Evolutionary conservation across 1,140 invertebrate species (phyloP).

Genomic region (Cylas formicarius): DNA sequence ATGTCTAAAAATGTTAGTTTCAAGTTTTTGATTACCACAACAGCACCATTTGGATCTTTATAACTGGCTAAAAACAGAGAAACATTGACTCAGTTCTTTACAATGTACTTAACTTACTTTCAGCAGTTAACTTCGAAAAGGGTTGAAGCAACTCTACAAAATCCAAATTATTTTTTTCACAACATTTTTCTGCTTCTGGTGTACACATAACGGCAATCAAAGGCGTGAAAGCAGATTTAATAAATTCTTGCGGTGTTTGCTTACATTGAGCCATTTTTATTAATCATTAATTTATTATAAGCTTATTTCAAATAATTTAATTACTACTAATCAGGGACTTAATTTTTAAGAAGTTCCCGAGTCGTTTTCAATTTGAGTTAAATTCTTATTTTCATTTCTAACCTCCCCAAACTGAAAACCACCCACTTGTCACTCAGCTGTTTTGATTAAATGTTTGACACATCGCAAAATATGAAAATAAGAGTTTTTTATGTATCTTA

Average conservation of each 20-base stretch:
- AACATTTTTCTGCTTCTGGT: slow-evolving; percentile 69
- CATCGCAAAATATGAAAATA: not conserved
- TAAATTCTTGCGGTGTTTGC: slow-evolving; percentile 74
- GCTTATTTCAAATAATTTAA: too few relatives aligned
- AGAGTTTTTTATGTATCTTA: slow-evolving; percentile 4
- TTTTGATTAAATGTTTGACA: too few relatives aligned
- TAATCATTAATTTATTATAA: slow-evolving; percentile 5
- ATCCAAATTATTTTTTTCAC: slow-evolving; percentile 84
- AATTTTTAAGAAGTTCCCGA: too few relatives aligned
- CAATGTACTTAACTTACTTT: slow-evolving; percentile 52
- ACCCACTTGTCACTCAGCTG: slow-evolving; percentile 5
- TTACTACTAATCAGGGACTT: too few relatives aligned
- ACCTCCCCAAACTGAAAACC: slow-evolving; percentile 1
- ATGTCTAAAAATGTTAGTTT: slow-evolving; percentile 76
- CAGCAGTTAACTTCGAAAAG: slow-evolving; percentile 70
- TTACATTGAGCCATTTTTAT: slow-evolving; percentile 53
- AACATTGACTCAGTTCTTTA: not conserved
- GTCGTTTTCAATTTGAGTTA: too few relatives aligned
- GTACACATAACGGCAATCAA: slow-evolving; percentile 80
- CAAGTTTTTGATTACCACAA: slow-evolving; percentile 68
- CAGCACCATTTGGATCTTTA: slow-evolving; percentile 71
- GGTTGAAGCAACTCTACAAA: slow-evolving; percentile 88
- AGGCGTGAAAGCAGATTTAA: slow-evolving; percentile 82
- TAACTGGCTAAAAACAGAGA: slow-evolving; percentile 59
- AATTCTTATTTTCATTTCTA: not conserved